Conservation (phyloP, 1,140 invertebrate species). For the Hyles euphorbiae region DNA sequence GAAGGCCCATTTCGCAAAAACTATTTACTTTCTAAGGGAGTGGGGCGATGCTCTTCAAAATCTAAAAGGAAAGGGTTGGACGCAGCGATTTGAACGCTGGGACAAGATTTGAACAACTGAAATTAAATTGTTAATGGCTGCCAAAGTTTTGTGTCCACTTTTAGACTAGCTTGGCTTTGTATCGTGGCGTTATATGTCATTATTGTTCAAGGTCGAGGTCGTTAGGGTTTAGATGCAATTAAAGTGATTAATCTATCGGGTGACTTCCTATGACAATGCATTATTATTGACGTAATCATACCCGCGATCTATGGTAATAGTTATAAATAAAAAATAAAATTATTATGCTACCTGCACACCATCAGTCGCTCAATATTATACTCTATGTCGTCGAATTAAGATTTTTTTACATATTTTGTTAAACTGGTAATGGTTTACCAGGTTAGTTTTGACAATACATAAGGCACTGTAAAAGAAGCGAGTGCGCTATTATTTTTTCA, state of each 20-base stretch:
- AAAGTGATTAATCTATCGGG: constrained; percentile 38
- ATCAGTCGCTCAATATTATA: too few species aligned
- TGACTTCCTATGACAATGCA: constrained; percentile 17
- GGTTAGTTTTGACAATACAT: too few species aligned
- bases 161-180: constrained; percentile 66
- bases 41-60: constrained; percentile 14
- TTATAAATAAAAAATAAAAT: too few species aligned
- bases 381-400: too few species aligned
- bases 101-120: constrained; percentile 74
- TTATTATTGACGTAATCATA: too few species aligned
- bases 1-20: constrained; percentile 77
- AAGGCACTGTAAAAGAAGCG: too few species aligned
- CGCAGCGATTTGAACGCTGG: constrained; percentile 65
- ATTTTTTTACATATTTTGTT: too few species aligned
- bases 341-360: too few species aligned
- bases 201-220: constrained; percentile 41
- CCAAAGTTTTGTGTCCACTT: constrained; percentile 68
- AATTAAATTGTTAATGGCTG: constrained; percentile 72
- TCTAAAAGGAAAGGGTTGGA: constrained; percentile 40
- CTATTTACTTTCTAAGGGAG: constrained; percentile 22
- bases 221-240: constrained; percentile 36
- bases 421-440: too few species aligned
- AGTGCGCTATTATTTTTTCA: too few species aligned
- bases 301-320: constrained; percentile 13
- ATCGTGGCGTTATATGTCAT: constrained; percentile 48